These are phyloP conservation scores for Myotis myotis DNA, from an alignment of 2,797 vertebrate genomes.

Conservation along the genomic window DNA sequence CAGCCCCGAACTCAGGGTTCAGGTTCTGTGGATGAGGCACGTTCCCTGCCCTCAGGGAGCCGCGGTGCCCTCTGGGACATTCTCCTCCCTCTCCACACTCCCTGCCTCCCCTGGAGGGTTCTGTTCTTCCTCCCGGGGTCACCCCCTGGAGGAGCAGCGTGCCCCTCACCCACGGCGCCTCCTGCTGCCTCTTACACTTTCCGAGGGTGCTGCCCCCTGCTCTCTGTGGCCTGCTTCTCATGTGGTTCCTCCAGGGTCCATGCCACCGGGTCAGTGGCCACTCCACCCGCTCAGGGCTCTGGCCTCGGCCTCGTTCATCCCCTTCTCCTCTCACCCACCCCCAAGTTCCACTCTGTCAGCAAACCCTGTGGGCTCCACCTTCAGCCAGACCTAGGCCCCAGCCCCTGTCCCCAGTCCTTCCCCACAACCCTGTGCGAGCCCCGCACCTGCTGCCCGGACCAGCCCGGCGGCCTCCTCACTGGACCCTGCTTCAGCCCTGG, in stretches of 20 bases:
- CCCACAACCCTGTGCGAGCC: background rate
- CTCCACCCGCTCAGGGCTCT: background rate
- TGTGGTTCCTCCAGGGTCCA: accelerated
- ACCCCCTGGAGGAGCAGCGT: accelerated
- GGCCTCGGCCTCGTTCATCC: background rate
- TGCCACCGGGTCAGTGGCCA: background rate
- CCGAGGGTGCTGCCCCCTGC: background rate
- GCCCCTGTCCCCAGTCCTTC: background rate
- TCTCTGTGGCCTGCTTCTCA: no score
- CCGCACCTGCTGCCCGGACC: background rate
- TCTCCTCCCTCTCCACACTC: background rate
- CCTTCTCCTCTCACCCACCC: background rate
- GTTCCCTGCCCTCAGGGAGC: background rate
- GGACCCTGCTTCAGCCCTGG: background rate
- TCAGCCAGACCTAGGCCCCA: background rate
- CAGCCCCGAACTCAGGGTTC: accelerated
- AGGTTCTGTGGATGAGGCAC: background rate
- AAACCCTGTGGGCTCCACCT: background rate
- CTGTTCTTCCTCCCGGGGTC: background rate
- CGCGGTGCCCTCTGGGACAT: accelerated
- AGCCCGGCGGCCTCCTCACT: background rate
- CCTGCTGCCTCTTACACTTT: background rate
- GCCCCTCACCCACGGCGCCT: background rate
- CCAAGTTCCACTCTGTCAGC: background rate
- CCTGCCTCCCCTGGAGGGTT: background rate